Evolutionary conservation across 2,797 vertebrate genomes (phyloP).

Genomic region (Lacerta bilineata): DNA sequence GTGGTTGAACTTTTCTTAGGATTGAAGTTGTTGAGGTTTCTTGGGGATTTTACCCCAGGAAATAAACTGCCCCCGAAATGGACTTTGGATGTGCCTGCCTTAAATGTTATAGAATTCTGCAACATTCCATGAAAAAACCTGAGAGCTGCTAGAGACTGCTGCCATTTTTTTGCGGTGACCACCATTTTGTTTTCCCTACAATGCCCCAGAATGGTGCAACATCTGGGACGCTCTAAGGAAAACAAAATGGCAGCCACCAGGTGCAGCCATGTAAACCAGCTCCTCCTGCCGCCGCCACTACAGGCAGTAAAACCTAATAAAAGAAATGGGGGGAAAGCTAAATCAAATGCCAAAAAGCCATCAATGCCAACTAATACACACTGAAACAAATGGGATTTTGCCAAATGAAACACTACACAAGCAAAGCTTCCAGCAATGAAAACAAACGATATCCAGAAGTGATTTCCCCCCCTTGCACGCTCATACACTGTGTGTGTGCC

Average conservation of each 20-base stretch:
- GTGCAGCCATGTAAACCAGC: too few relatives aligned
- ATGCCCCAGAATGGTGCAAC: background rate
- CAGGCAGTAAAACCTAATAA: too few relatives aligned
- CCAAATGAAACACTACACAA: background rate
- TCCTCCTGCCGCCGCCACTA: too few relatives aligned
- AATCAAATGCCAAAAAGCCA: slow-evolving; percentile 13
- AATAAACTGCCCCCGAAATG: too few relatives aligned
- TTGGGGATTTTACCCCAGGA: too few relatives aligned
- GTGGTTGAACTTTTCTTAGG: too few relatives aligned
- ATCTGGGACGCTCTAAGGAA: too few relatives aligned
- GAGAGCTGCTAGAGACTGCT: background rate
- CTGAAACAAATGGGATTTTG: background rate
- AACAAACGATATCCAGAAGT: background rate
- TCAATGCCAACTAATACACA: background rate
- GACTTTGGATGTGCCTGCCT: too few relatives aligned
- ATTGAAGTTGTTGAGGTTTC: too few relatives aligned
- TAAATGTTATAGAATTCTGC: too few relatives aligned
- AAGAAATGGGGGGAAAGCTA: background rate
- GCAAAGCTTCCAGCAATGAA: background rate
- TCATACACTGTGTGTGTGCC: background rate
- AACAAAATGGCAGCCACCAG: background rate
- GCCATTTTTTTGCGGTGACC: background rate
- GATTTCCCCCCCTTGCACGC: background rate
- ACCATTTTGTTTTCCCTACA: background rate
- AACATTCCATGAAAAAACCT: background rate